Conservation (phyloP, 1,140 invertebrate species). For the Spodoptera litura region DNA sequence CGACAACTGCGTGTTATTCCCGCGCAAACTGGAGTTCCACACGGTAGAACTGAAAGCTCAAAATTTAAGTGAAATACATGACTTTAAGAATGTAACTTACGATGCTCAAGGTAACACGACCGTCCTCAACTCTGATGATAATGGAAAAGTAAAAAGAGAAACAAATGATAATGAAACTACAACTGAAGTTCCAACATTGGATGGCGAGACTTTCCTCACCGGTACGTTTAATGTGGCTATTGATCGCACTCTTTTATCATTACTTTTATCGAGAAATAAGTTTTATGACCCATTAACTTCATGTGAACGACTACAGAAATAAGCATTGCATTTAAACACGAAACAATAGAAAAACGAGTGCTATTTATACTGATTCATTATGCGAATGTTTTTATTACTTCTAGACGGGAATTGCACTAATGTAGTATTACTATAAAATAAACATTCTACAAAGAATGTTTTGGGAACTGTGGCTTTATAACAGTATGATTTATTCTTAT, state of each 20-base stretch:
- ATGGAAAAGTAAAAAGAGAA: conserved; percentile 45
- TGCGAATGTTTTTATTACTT: too few species aligned
- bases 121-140: conserved; percentile 19
- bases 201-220: conserved; percentile 46
- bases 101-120: conserved; percentile 50
- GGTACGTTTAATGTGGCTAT: conserved; percentile 43
- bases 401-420: too few species aligned
- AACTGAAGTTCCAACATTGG: conserved; percentile 29
- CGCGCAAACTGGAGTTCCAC: conserved; percentile 68
- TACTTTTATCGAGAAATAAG: too few species aligned
- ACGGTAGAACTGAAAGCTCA: conserved; percentile 53
- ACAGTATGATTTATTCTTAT: too few species aligned
- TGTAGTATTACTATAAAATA: too few species aligned
- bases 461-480: too few species aligned
- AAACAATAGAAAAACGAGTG: too few species aligned
- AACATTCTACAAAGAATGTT: too few species aligned
- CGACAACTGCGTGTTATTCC: conserved; percentile 72
- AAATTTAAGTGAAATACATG: conserved; percentile 13
- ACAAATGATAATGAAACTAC: conserved; percentile 32
- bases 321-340: too few species aligned
- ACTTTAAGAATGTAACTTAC: conserved; percentile 28
- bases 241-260: neutral
- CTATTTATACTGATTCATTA: too few species aligned
- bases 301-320: too few species aligned
- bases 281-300: too few species aligned